phyloP scores from a whole-genome alignment of 2,797 vertebrate species.

The Pseudotriccus pelzelni region DNA sequence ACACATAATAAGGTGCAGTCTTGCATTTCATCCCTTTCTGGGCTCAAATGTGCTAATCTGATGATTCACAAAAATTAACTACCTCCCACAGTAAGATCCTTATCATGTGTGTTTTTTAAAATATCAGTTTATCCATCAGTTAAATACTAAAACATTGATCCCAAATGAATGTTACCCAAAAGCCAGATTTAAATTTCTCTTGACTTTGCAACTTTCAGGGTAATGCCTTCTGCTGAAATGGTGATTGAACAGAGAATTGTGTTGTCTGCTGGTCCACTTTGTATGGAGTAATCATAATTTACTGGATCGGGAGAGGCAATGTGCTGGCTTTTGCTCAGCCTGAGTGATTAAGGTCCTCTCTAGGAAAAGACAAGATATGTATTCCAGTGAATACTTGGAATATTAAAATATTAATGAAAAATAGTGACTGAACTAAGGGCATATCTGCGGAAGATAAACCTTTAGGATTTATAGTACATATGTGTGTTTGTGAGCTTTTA shows the following conservation, averaged over 20 bases:
- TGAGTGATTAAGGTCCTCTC: background rate
- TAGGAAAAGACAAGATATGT: background rate
- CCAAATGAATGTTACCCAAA: background rate
- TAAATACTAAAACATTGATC: background rate
- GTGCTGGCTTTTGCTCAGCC: background rate
- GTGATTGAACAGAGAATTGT: background rate
- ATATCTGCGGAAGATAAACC: background rate
- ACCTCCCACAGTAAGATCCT: background rate
- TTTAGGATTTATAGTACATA: background rate
- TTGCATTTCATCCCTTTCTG: background rate
- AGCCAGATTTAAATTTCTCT: background rate
- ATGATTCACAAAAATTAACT: background rate
- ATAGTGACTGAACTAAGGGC: background rate
- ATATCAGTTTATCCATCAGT: background rate
- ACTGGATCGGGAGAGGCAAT: background rate
- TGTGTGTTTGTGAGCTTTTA: background rate
- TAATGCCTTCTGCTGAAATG: background rate
- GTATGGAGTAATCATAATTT: background rate
- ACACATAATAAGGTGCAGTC: background rate
- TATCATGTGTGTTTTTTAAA: background rate
- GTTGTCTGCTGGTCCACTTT: background rate
- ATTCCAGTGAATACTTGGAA: background rate
- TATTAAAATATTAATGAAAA: background rate
- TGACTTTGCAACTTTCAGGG: background rate
- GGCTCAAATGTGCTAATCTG: background rate